A percentile compares a stretch with the other conserved stretches of the same genome.
Conservation (phyloP, 2,888 invertebrate genomes). For the Eulithis testata region DNA sequence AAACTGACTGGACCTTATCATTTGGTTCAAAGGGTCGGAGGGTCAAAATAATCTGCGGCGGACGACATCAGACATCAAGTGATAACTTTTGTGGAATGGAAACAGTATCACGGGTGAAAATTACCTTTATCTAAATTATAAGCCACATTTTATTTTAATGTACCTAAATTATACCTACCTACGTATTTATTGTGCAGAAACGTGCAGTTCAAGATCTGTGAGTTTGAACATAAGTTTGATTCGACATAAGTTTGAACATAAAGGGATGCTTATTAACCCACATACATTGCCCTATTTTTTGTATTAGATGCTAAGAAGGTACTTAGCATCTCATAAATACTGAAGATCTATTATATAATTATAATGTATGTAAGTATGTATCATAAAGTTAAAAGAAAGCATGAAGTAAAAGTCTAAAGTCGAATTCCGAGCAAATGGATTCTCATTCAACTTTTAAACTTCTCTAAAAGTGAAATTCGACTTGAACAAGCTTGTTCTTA, state of each 20-base stretch:
- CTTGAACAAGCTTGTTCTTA: slow-evolving; percentile 29
- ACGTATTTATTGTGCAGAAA: too few relatives aligned
- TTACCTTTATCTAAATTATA: neutral
- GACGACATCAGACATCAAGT: neutral
- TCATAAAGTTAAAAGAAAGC: neutral
- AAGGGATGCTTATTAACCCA: too few relatives aligned
- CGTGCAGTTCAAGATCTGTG: too few relatives aligned
- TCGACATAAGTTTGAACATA: too few relatives aligned
- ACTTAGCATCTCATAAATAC: too few relatives aligned
- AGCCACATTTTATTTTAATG: too few relatives aligned
- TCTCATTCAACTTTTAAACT: slow-evolving; percentile 24
- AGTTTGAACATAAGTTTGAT: too few relatives aligned
- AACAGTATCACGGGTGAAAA: neutral
- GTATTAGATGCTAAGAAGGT: too few relatives aligned
- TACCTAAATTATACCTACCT: too few relatives aligned
- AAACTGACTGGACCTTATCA: slow-evolving; percentile 2
- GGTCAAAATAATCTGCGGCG: neutral
- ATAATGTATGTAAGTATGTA: neutral
- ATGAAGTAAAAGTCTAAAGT: slow-evolving; percentile 19
- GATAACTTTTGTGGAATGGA: neutral
- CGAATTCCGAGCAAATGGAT: slow-evolving; percentile 15
- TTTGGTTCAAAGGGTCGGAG: neutral
- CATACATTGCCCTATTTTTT: too few relatives aligned
- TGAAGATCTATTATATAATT: too few relatives aligned
- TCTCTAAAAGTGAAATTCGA: slow-evolving; percentile 26